A percentile compares a stretch with the other conserved stretches of the same genome.
Evolutionary conservation across 2,113 vertebrate genomes (phyloP).

Genomic region (Todiramphus chloris): DNA sequence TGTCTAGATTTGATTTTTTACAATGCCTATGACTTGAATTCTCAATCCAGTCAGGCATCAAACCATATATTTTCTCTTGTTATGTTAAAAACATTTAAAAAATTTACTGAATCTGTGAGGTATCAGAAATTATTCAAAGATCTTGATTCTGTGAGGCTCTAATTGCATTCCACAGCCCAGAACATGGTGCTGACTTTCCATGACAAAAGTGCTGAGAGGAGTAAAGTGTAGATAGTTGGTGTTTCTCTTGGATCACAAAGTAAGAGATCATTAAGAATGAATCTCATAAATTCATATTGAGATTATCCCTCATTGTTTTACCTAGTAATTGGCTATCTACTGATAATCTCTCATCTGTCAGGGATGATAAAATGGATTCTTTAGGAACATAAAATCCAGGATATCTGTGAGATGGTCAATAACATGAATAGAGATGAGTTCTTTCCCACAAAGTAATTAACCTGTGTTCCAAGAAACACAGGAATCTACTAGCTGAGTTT

Average conservation of each 20-base stretch:
- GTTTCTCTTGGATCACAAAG: neutral
- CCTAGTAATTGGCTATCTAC: neutral
- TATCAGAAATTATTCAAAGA: neutral
- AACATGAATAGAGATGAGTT: neutral
- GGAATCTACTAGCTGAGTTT: neutral
- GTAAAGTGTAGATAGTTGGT: neutral
- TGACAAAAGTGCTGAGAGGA: neutral
- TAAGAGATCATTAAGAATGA: neutral
- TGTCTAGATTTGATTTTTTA: neutral
- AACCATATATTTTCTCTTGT: neutral
- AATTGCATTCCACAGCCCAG: neutral
- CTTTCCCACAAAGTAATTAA: neutral
- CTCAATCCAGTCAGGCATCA: neutral
- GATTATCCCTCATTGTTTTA: neutral
- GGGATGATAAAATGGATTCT: neutral
- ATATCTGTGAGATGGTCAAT: neutral
- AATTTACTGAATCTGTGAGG: neutral
- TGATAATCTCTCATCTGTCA: neutral
- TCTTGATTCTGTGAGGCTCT: neutral
- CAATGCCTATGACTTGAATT: neutral
- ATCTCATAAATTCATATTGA: neutral
- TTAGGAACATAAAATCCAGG: neutral
- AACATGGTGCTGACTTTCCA: neutral
- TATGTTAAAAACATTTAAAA: neutral
- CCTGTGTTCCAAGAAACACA: neutral